These are phyloP conservation scores for Didymodactylos carnosus DNA, from an alignment of 2,888 invertebrate genomes.

Conservation along the genomic window DNA sequence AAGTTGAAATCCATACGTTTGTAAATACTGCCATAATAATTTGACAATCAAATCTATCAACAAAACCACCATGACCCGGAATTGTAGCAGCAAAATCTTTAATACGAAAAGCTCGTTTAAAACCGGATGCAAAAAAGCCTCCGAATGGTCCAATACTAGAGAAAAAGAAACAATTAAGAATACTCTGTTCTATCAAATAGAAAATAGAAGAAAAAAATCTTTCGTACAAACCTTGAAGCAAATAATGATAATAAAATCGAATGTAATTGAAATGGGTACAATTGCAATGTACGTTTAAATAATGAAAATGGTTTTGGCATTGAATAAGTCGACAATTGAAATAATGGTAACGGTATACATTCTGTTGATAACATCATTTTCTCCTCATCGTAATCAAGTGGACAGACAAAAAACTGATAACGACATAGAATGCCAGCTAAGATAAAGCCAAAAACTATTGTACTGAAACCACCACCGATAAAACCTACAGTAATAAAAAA, in stretches of 20 bases:
- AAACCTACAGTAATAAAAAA: too few relatives aligned
- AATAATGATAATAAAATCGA: slow-evolving; percentile 80
- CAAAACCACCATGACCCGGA: slow-evolving; percentile 96
- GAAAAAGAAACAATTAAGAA: too few relatives aligned
- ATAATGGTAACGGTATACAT: slow-evolving; percentile 37
- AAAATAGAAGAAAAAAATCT: too few relatives aligned
- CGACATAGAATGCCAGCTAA: slow-evolving; percentile 1
- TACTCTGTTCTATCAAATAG: too few relatives aligned
- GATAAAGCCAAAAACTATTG: slow-evolving; percentile 4
- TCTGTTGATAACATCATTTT: slow-evolving; percentile 66
- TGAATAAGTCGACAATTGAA: not conserved
- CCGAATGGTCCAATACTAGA: slow-evolving; percentile 98
- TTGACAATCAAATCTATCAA: slow-evolving; percentile 99
- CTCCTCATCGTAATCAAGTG: slow-evolving; percentile 78
- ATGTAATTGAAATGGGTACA: slow-evolving; percentile 86
- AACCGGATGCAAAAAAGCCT: slow-evolving; percentile 97
- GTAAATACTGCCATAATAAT: slow-evolving; percentile 99
- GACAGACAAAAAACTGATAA: slow-evolving; percentile 56
- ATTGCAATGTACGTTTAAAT: slow-evolving; percentile 21
- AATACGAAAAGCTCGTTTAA: slow-evolving; percentile 96
- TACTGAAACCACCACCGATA: slow-evolving; percentile 10
- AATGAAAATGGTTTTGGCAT: not conserved
- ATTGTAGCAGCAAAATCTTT: slow-evolving; percentile 99
- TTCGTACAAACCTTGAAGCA: too few relatives aligned
- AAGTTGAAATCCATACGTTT: slow-evolving; percentile 93